Evolutionary conservation across 2,888 invertebrate genomes (phyloP).

Genomic region (Dryococelus australis): DNA sequence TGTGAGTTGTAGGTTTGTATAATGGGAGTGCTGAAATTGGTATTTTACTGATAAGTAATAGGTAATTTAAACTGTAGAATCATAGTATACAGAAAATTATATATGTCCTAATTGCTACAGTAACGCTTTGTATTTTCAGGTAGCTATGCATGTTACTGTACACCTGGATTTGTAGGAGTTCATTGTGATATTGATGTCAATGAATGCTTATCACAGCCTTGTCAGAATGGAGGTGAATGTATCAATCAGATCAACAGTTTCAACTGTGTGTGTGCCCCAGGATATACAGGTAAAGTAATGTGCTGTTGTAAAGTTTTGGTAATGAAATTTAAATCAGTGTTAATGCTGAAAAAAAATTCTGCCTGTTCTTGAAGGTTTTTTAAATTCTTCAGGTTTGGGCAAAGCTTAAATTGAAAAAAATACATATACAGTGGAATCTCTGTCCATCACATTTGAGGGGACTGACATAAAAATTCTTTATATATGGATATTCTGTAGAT

Average conservation of each 20-base stretch:
- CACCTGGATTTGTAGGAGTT: conserved; percentile 86
- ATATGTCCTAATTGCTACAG: neutral
- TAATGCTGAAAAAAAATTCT: too few relatives aligned
- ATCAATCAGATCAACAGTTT: conserved; percentile 84
- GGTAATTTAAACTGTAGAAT: too few relatives aligned
- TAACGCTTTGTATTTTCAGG: conserved; percentile 45
- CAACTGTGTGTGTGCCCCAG: conserved; percentile 82
- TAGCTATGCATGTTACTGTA: conserved; percentile 84
- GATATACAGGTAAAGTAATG: conserved; percentile 69
- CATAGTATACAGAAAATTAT: too few relatives aligned
- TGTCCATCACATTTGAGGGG: too few relatives aligned
- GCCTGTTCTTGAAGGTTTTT: conserved; percentile 3
- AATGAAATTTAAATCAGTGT: neutral
- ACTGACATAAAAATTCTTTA: too few relatives aligned
- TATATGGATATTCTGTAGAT: too few relatives aligned
- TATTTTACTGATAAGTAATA: too few relatives aligned
- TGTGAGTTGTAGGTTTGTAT: too few relatives aligned
- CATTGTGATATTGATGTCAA: conserved; percentile 86
- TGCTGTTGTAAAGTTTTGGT: neutral
- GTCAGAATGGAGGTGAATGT: conserved; percentile 83
- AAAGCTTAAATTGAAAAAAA: too few relatives aligned
- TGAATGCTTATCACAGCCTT: conserved; percentile 86
- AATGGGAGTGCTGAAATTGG: too few relatives aligned
- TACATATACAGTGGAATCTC: too few relatives aligned
- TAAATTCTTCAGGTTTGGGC: too few relatives aligned